Percentiles rank a stretch among this genome's conserved stretches.
Conservation (phyloP, 1,140 invertebrate species). For the Drosophila virilis region DNA sequence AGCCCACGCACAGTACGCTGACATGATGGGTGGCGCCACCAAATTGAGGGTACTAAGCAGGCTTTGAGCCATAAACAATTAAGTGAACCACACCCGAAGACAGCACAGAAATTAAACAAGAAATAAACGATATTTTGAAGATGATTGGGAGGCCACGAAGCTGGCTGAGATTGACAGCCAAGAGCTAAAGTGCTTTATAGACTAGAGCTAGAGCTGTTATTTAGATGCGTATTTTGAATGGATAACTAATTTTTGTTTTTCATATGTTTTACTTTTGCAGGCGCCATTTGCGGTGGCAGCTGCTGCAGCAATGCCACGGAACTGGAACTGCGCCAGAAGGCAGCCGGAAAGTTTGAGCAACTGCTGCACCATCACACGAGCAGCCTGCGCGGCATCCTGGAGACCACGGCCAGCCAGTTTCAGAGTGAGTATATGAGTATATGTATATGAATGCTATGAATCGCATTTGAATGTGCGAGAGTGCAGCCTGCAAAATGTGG, state of each 20-base stretch:
- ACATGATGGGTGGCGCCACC: slow-evolving; percentile 44
- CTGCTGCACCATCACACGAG: slow-evolving; percentile 81
- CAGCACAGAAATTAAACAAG: slow-evolving; percentile 5
- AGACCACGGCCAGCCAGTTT: slow-evolving; percentile 74
- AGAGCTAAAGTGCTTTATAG: background rate
- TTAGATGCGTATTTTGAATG: background rate
- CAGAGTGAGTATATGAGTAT: slow-evolving; percentile 68
- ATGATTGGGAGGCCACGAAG: slow-evolving; percentile 49
- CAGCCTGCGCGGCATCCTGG: slow-evolving; percentile 79
- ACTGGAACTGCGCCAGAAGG: slow-evolving; percentile 70
- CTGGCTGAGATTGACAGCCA: slow-evolving; percentile 7
- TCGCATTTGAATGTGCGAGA: slow-evolving; percentile 15
- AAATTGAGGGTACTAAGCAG: slow-evolving; percentile 19
- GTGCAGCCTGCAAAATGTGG: slow-evolving; percentile 17
- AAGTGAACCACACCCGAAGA: slow-evolving; percentile 48
- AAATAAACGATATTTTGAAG: slow-evolving; percentile 57
- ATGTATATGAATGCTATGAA: slow-evolving; percentile 16
- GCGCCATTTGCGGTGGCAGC: slow-evolving; percentile 75
- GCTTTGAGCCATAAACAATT: slow-evolving; percentile 66
- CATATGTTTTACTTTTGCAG: slow-evolving; percentile 47
- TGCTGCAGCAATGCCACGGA: slow-evolving; percentile 81
- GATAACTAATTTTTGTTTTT: background rate
- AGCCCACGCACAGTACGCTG: slow-evolving; percentile 39
- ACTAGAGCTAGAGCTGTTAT: background rate
- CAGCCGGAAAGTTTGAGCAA: slow-evolving; percentile 70